These are phyloP conservation scores for Ceratosolen solmsi DNA, from an alignment of 1,140 invertebrate species.

Conservation along the genomic window DNA sequence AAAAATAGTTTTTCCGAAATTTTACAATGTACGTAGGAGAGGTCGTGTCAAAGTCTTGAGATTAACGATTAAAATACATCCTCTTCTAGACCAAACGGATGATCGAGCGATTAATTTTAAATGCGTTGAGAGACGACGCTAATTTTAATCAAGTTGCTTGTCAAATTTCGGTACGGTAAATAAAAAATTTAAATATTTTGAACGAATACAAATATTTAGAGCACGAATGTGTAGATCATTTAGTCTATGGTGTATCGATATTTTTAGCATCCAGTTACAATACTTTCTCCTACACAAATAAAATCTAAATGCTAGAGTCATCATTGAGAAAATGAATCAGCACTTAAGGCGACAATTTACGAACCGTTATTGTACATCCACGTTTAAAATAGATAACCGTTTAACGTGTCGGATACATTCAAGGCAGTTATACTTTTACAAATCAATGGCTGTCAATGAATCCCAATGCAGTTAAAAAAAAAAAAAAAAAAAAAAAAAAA, in stretches of 20 bases:
- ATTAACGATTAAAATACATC: too few species aligned
- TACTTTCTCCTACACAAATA: conserved; percentile 43
- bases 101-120: too few species aligned
- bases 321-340: conserved; percentile 50
- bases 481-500: conserved; percentile 17
- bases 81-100: too few species aligned
- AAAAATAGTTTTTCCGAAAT: too few species aligned
- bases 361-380: conserved; percentile 42
- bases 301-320: conserved; percentile 36
- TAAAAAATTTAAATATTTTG: neutral
- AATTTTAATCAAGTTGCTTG: too few species aligned
- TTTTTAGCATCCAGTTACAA: conserved; percentile 13
- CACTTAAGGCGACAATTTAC: conserved; percentile 42
- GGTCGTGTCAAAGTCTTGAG: too few species aligned
- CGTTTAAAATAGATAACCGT: conserved; percentile 37
- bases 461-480: neutral
- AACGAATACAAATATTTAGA: neutral
- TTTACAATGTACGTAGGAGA: too few species aligned
- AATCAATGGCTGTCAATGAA: conserved; percentile 27
- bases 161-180: neutral
- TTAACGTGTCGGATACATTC: conserved; percentile 12
- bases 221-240: conserved; percentile 2
- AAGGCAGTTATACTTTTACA: conserved; percentile 24
- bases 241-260: neutral
- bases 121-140: too few species aligned